Evolutionary conservation across 1,140 invertebrate genomes (phyloP).

Genomic region (Nixonia krombeini): DNA sequence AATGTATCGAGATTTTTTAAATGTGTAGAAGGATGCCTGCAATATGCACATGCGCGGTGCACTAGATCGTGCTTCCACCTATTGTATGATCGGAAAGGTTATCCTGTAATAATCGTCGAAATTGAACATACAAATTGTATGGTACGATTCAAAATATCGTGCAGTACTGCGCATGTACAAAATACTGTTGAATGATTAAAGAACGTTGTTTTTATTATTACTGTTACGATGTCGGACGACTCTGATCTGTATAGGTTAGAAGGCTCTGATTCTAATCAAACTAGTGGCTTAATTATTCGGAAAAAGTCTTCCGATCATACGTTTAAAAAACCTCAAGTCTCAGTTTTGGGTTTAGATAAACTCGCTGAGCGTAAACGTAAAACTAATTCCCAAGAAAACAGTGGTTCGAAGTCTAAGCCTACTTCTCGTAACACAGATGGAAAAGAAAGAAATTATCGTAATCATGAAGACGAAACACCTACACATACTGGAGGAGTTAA

Average conservation of each 20-base stretch:
- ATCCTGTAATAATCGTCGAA: no score
- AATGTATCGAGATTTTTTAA: no score
- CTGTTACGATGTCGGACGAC: no score
- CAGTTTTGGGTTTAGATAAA: slow-evolving; percentile 89
- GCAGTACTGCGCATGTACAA: no score
- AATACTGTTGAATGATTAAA: no score
- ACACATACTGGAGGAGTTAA: slow-evolving; percentile 93
- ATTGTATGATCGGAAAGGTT: no score
- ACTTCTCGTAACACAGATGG: slow-evolving; percentile 53
- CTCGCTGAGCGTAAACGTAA: slow-evolving; percentile 82
- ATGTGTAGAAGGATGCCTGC: no score
- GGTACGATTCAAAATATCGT: no score
- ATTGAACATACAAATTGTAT: no score
- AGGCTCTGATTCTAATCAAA: slow-evolving; percentile 79
- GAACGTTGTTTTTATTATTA: no score
- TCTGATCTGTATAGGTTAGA: slow-evolving; percentile 84
- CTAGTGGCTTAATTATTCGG: slow-evolving; percentile 87
- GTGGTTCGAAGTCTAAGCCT: slow-evolving; percentile 49
- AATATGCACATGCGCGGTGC: no score
- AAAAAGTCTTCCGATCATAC: slow-evolving; percentile 79
- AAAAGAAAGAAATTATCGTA: slow-evolving; percentile 80
- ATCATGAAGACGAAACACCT: slow-evolving; percentile 88
- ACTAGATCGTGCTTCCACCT: no score
- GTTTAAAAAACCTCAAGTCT: slow-evolving; percentile 86
- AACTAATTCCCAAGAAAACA: slow-evolving; percentile 66